phyloP scores from a whole-genome alignment of 2,113 vertebrate genomes.

The Lanius ludovicianus region DNA sequence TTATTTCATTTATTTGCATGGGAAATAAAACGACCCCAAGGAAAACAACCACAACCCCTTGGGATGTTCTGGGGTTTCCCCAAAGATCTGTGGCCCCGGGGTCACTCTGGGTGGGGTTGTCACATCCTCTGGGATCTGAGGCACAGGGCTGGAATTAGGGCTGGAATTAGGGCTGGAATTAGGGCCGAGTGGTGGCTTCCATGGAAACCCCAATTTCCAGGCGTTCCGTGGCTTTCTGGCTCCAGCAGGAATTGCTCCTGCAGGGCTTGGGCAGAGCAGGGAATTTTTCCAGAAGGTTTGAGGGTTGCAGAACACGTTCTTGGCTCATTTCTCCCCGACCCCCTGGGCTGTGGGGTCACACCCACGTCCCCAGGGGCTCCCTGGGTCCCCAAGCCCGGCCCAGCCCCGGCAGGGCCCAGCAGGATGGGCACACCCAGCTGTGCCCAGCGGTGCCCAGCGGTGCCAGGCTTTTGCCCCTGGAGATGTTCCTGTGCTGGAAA shows the following conservation, averaged over 20 bases:
- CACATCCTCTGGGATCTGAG: not conserved
- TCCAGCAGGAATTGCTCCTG: not conserved
- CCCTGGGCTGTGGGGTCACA: not conserved
- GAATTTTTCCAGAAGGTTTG: not conserved
- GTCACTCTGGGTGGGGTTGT: not conserved
- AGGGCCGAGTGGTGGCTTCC: not conserved
- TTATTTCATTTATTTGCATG: not conserved
- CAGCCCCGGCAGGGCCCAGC: not conserved
- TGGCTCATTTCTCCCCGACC: not conserved
- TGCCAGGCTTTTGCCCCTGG: not conserved
- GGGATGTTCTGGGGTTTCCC: not conserved
- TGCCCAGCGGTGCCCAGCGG: not conserved
- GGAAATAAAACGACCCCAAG: not conserved
- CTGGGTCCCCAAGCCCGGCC: rapidly evolving
- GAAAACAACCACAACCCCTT: not conserved
- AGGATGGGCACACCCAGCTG: not conserved
- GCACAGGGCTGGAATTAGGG: not conserved
- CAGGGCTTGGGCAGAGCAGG: not conserved
- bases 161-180: not conserved
- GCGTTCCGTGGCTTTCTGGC: not conserved
- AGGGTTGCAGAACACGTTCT: rapidly evolving
- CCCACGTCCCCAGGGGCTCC: no score
- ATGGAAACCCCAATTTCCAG: constrained; percentile 14
- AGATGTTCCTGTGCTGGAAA: not conserved
- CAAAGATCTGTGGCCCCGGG: not conserved